Base-by-base conservation (phyloP, 2,113 vertebrate genomes). In the Anas platyrhynchos region DNA sequence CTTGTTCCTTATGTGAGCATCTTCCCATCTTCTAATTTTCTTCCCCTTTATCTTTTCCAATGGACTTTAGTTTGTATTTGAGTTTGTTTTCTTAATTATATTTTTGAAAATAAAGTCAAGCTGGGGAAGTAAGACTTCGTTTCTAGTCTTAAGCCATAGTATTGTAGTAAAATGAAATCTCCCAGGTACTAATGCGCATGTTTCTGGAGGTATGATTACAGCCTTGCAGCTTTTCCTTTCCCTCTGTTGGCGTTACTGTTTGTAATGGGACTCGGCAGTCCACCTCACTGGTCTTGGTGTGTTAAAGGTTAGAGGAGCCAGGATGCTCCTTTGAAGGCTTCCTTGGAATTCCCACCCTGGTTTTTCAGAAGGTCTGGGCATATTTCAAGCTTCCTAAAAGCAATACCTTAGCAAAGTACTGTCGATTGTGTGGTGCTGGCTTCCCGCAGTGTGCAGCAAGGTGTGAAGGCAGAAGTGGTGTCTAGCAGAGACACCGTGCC, bases 341-440 rank as follows among this genome's bases (percentile, higher is more conserved):
- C n/a, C 58, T 3, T 1, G 50, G 34, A 11, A 3, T 66, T 50
- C 34, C 78, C 34, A 31, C 20, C 18, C 22, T 0, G 0, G 4
- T 18, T 59, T 25, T 48, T 48, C 29, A 4, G 88, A 20, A 34
- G 25, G 23, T 34, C 11, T 11, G 34, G 15, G 20, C 41, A 31
- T 41, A 3, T 18, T 32, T 76, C 55, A 29, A 5, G 2, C 38
- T 43, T 43, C 21, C 29, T 12, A 3, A 5, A 15, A 31, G 55
- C 27, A 6, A 4, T 9, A 1, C 16, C 11, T 3, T 9, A 6
- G 6, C 56, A 2, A 6, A 26, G n/a, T 12, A 2, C 9, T 6
- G 11, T 6, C 7, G 3, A 3, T 16, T 3, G 1, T 3, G 3
- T 1, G 7, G 38, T 23, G 6, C 38, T 0, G 52, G 34, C 15